These are phyloP conservation scores for Lutra lutra DNA, from an alignment of 2,797 vertebrate genomes.

Conservation along the genomic window DNA sequence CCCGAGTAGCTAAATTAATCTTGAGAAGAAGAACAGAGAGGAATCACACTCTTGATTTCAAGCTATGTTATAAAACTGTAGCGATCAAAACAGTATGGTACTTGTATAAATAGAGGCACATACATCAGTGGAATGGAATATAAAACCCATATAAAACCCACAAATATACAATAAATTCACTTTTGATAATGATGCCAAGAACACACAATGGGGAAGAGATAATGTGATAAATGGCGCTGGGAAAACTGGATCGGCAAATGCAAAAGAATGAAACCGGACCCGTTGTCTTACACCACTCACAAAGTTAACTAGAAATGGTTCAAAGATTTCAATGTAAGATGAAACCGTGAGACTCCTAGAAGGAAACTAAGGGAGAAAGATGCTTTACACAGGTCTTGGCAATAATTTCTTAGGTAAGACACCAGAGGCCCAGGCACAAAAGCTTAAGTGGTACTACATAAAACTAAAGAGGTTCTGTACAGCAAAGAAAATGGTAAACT, in stretches of 20 bases:
- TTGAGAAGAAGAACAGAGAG: background rate
- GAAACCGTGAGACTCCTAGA: background rate
- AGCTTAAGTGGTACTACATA: background rate
- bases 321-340: background rate
- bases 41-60: background rate
- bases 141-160: background rate
- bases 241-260: background rate
- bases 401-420: background rate
- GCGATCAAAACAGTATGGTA: background rate
- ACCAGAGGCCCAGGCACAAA: background rate
- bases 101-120: background rate
- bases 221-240: background rate
- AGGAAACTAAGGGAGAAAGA: background rate
- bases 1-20: background rate
- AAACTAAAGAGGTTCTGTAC: background rate
- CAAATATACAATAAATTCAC: background rate
- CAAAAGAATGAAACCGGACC: background rate
- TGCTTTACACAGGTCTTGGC: background rate
- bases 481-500: background rate
- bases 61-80: background rate
- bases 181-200: background rate
- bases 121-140: background rate
- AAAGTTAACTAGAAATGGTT: background rate
- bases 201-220: background rate
- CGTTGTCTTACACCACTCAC: background rate